Base-by-base conservation (phyloP, 2,113 vertebrate genomes). In the Periophthalmus modestus region DNA sequence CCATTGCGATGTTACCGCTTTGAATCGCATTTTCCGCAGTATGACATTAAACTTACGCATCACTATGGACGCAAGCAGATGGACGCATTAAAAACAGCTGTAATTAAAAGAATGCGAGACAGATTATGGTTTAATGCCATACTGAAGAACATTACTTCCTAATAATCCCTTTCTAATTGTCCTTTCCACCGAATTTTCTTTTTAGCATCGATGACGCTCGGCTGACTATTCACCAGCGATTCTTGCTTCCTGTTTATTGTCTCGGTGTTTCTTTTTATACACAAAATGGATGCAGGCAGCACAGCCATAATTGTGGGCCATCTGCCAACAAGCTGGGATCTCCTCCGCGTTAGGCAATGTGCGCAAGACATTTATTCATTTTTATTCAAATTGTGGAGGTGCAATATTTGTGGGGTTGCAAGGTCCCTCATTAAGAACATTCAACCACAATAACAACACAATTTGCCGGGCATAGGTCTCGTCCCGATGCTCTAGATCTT, bases 381-480 rank as follows among this genome's bases (percentile, higher is more conserved):
- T 65, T 65, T 65, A 39, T 65, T 65, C 62, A 36, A 34, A 65
- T 65, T 39, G 62, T 65, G 28, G 36, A 73, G 23, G 28, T 43
- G 12, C n/a, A 63, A n/a, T 24, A 61, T 61, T 46, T 61, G n/a
- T 11, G 21, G n/a, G 68, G 55, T 34, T 46, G 10, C 43, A 21
- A 73, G 52, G 24, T 50, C 15, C 36, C 4, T 12, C 19, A 52
- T 28, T 68, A 73, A 69, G 58, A 55, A 74, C 68, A 74, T 78
- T 66, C 63, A 54, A 69, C 4, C 18, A 57, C 16, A 19, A 21
- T 36, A 43, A 59, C 19, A 70, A 21, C 69, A 46, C 33, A 69
- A 34, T 68, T 48, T 82, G 57, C 39, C 39, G 43, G 71, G 3
- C 65, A 63, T 4, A 66, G 81, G 81, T 70, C 55, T 34, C n/a